Conservation (phyloP, 2,797 vertebrate genomes). For the Pelobates cultripes region DNA sequence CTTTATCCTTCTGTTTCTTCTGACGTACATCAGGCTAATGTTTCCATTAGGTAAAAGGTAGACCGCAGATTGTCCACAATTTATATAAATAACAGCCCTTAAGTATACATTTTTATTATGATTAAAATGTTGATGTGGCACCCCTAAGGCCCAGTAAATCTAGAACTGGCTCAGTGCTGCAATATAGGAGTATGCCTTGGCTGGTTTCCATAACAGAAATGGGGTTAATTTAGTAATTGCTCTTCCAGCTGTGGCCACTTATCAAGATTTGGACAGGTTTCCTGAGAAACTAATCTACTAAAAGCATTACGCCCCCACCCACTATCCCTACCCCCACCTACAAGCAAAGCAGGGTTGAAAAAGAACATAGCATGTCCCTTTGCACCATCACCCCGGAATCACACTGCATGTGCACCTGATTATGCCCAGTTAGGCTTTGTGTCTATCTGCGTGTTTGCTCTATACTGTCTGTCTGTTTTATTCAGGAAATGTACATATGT, state of each 20-base stretch:
- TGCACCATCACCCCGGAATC: background rate
- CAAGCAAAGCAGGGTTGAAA: background rate
- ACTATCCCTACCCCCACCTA: background rate
- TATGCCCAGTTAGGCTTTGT: constrained; percentile 32
- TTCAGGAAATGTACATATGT: constrained; percentile 1
- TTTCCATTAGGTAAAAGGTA: too few species aligned
- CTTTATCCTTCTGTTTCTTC: too few species aligned
- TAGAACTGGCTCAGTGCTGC: background rate
- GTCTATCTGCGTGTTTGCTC: constrained; percentile 13
- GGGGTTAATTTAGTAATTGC: constrained; percentile 44
- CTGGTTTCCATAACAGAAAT: background rate
- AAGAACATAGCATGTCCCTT: background rate
- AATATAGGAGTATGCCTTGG: background rate
- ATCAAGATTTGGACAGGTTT: constrained; percentile 40
- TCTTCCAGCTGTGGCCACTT: constrained; percentile 44
- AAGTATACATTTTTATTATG: too few species aligned
- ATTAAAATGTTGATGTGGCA: too few species aligned
- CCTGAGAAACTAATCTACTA: constrained; percentile 25
- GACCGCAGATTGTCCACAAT: too few species aligned
- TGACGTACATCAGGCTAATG: too few species aligned
- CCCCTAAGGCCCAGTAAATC: too few species aligned
- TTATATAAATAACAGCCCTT: too few species aligned
- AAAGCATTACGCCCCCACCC: constrained; percentile 19
- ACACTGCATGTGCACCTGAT: constrained; percentile 24
- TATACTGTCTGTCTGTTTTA: background rate